These are phyloP conservation scores for Agrypnus murinus DNA, from an alignment of 2,888 invertebrate genomes.

Conservation along the genomic window DNA sequence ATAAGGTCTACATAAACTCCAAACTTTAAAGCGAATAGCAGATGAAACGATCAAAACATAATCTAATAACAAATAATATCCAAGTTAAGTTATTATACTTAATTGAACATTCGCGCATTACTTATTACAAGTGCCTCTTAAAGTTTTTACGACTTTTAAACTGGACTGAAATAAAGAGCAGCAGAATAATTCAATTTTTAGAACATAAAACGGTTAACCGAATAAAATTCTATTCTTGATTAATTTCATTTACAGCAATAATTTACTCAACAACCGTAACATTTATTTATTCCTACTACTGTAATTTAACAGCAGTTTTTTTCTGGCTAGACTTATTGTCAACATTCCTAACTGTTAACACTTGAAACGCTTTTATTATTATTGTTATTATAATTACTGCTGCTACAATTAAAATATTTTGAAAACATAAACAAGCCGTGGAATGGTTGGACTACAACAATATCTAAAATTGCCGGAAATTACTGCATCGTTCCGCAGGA, in stretches of 20 bases:
- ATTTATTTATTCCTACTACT: no score
- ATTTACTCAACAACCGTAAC: constrained; percentile 4
- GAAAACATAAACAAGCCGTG: not conserved
- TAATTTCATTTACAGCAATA: not conserved
- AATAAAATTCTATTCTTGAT: not conserved
- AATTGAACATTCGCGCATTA: not conserved
- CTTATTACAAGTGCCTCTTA: not conserved
- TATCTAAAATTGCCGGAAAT: constrained; percentile 26
- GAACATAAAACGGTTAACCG: no score
- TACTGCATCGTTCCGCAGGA: constrained; percentile 24
- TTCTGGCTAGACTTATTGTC: not conserved
- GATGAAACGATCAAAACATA: not conserved
- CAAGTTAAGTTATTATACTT: not conserved
- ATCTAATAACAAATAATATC: constrained; percentile 4
- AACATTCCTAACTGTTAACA: not conserved
- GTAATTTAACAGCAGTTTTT: not conserved
- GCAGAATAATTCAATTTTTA: not conserved
- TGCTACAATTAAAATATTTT: no score
- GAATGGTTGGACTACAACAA: not conserved
- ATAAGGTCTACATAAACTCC: no score
- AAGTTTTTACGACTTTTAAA: constrained; percentile 5
- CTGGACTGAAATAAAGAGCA: not conserved
- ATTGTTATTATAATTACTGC: no score
- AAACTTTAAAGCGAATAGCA: not conserved
- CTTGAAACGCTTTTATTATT: not conserved